Percentiles rank a stretch among this genome's conserved stretches.
Conservation (phyloP, 2,888 invertebrate genomes). For the Mechanitis messenoides region DNA sequence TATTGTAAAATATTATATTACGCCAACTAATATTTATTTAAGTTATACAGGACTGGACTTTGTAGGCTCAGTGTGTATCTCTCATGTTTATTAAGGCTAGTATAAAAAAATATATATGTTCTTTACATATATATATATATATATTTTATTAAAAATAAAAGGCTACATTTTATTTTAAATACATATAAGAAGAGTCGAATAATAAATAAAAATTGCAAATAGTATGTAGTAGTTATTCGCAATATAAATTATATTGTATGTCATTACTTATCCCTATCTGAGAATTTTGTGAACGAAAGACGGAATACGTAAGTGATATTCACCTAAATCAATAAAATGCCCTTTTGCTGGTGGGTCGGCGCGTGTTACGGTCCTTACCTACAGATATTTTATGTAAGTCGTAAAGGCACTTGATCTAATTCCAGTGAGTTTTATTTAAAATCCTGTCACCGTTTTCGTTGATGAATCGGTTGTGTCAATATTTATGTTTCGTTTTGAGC, state of each 20-base stretch:
- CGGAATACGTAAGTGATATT: neutral
- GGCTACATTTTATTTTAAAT: too few relatives aligned
- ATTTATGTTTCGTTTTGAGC: slow-evolving; percentile 1
- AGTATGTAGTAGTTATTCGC: too few relatives aligned
- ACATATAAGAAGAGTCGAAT: too few relatives aligned
- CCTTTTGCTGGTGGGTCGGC: neutral
- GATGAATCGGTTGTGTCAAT: neutral
- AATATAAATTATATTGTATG: neutral
- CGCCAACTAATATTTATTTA: too few relatives aligned
- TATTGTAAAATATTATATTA: too few relatives aligned
- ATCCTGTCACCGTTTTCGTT: slow-evolving; percentile 4
- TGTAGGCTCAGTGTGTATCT: too few relatives aligned
- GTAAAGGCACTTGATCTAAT: slow-evolving; percentile 13
- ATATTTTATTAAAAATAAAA: too few relatives aligned
- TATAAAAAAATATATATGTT: too few relatives aligned
- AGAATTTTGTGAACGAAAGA: neutral
- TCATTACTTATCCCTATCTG: neutral
- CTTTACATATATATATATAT: too few relatives aligned
- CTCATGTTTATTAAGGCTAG: too few relatives aligned
- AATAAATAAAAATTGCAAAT: too few relatives aligned
- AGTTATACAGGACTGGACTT: too few relatives aligned
- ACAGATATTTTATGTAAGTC: slow-evolving; percentile 13
- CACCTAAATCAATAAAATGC: slow-evolving; percentile 3
- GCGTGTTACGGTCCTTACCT: slow-evolving; percentile 1
- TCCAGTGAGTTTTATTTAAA: slow-evolving; percentile 12